Percentiles rank a stretch among this genome's conserved stretches.
phyloP scores from a whole-genome alignment of 2,797 vertebrate species.

The Steatocranus sp. region DNA sequence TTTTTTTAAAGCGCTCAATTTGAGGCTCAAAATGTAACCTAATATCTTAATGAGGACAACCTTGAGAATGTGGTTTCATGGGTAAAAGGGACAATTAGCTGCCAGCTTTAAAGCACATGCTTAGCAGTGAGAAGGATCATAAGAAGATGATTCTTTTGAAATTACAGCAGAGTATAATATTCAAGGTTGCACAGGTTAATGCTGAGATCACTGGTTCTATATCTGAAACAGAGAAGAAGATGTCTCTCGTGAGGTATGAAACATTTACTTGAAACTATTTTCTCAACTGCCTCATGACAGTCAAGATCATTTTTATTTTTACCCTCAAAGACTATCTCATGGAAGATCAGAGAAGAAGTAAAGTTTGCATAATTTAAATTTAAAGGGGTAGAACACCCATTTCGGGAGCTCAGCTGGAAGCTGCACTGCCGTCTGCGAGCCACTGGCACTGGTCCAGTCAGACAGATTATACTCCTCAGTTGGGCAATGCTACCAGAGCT shows the following conservation, averaged over 20 bases:
- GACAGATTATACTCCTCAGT: slow-evolving; percentile 32
- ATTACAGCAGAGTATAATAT: not conserved
- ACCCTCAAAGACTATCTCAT: not conserved
- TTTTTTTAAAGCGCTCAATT: not conserved
- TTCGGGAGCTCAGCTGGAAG: not conserved
- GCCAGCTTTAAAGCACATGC: not conserved
- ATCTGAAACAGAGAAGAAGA: not conserved
- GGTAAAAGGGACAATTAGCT: not conserved
- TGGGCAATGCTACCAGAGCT: slow-evolving; percentile 29
- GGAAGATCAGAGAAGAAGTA: slow-evolving; percentile 5
- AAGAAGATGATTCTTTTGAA: not conserved
- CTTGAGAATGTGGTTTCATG: not conserved
- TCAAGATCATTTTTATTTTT: not conserved
- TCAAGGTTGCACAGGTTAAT: not conserved
- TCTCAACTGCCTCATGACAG: not conserved
- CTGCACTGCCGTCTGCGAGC: slow-evolving; percentile 20
- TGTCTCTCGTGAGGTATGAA: not conserved
- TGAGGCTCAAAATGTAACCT: not conserved
- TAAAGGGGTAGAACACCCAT: slow-evolving; percentile 30
- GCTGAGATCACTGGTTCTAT: not conserved
- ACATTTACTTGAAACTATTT: not conserved
- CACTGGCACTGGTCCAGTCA: slow-evolving; percentile 25
- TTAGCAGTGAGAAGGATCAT: not conserved
- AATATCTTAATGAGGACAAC: not conserved
- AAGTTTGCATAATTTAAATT: slow-evolving; percentile 53